Evolutionary conservation across 2,113 vertebrate species (phyloP).

Genomic region (Periophthalmus modestus): DNA sequence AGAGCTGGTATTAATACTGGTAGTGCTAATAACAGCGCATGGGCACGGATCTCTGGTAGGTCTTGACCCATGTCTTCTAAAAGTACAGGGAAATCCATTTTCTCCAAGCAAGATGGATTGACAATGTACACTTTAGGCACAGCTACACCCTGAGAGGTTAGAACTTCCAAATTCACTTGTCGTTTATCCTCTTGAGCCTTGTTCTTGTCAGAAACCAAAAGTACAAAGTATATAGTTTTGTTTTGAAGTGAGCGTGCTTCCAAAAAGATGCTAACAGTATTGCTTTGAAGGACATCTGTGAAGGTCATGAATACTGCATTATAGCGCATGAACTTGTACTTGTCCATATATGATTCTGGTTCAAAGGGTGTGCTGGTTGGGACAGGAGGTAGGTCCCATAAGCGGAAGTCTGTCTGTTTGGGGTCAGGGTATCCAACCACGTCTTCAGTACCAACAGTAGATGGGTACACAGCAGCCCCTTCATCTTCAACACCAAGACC

Average conservation of each 20-base stretch:
- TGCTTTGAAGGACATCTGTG: slow-evolving; percentile 39
- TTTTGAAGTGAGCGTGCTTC: slow-evolving; percentile 61
- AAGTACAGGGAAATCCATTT: slow-evolving; percentile 62
- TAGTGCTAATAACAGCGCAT: slow-evolving; percentile 69
- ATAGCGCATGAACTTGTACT: slow-evolving; percentile 63
- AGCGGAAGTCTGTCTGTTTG: slow-evolving; percentile 68
- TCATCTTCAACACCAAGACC: slow-evolving; percentile 64
- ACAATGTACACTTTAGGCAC: slow-evolving; percentile 67
- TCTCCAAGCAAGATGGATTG: slow-evolving; percentile 58
- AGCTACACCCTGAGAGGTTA: slow-evolving; percentile 62
- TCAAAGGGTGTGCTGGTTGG: slow-evolving; percentile 48
- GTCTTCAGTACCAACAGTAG: slow-evolving; percentile 42
- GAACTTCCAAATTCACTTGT: slow-evolving; percentile 52
- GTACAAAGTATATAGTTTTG: slow-evolving; percentile 63
- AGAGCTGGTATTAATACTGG: slow-evolving; percentile 56
- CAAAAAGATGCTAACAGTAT: slow-evolving; percentile 57
- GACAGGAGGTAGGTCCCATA: slow-evolving; percentile 72
- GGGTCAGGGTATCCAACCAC: slow-evolving; percentile 61
- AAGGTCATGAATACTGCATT: slow-evolving; percentile 70
- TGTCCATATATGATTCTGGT: slow-evolving; percentile 64
- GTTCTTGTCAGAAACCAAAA: slow-evolving; percentile 54
- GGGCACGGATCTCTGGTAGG: slow-evolving; percentile 71
- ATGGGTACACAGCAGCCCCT: slow-evolving; percentile 43
- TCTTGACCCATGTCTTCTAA: slow-evolving; percentile 64
- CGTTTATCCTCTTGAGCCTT: slow-evolving; percentile 56